Conservation (phyloP, 2,797 vertebrate species). For the Oreochromis mossambicus region DNA sequence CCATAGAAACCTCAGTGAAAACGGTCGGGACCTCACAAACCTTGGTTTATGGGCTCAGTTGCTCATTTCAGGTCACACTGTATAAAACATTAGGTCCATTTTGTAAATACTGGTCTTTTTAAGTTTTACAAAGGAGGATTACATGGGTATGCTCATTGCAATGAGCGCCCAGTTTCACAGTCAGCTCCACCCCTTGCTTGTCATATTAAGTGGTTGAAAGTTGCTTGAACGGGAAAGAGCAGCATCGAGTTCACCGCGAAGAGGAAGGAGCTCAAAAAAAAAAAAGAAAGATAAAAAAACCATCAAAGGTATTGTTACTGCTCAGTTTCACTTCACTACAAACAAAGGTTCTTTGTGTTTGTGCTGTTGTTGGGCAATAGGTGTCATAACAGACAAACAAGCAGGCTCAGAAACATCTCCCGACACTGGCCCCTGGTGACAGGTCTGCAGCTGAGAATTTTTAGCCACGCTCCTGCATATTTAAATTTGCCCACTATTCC, state of each 20-base stretch:
- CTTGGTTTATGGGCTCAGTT: background rate
- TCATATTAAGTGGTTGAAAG: background rate
- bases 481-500: background rate
- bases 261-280: background rate
- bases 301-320: background rate
- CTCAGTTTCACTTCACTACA: background rate
- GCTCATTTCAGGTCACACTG: background rate
- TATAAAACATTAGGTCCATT: background rate
- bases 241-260: background rate
- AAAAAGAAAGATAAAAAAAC: background rate
- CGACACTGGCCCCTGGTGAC: background rate
- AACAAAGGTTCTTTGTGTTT: background rate
- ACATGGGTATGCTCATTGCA: rapidly evolving
- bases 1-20: background rate
- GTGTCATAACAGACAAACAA: background rate
- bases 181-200: background rate
- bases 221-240: background rate
- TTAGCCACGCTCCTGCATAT: background rate
- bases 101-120: background rate
- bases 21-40: background rate
- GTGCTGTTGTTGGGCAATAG: background rate
- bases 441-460: background rate
- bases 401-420: background rate
- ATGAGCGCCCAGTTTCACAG: background rate
- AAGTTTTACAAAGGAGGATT: background rate